These are phyloP conservation scores for Parazoanthus darwini DNA, from an alignment of 92 coral and sea anemone genomes.

Conservation along the genomic window DNA sequence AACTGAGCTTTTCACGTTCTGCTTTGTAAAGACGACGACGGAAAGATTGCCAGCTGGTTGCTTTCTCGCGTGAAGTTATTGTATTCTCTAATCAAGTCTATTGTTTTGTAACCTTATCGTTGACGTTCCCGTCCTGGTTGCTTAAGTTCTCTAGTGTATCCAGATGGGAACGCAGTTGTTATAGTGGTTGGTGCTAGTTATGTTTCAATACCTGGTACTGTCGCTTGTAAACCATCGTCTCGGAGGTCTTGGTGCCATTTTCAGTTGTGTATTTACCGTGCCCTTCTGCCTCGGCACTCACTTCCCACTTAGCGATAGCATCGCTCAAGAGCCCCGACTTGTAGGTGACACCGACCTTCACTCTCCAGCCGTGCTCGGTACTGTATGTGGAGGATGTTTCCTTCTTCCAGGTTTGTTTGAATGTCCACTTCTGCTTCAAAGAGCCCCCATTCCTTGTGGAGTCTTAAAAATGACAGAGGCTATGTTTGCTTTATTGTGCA, in stretches of 20 bases:
- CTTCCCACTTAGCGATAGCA: conserved; percentile 1
- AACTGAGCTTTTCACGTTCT: too few relatives aligned
- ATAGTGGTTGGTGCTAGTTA: too few relatives aligned
- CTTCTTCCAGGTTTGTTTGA: conserved; percentile 4
- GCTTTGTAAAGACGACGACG: too few relatives aligned
- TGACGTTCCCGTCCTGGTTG: too few relatives aligned
- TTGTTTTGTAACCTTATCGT: too few relatives aligned
- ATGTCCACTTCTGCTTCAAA: conserved; percentile 7
- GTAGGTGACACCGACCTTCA: background rate
- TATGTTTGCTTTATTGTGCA: too few relatives aligned
- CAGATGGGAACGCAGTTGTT: too few relatives aligned
- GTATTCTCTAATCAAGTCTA: too few relatives aligned
- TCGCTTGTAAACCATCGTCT: background rate
- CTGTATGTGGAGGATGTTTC: conserved; percentile 4
- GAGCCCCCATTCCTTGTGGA: conserved; percentile 16
- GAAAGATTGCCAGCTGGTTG: too few relatives aligned
- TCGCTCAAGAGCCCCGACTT: background rate
- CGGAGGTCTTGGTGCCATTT: background rate
- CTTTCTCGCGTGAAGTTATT: too few relatives aligned
- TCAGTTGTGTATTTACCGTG: background rate
- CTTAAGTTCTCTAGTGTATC: too few relatives aligned
- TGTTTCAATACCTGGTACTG: background rate
- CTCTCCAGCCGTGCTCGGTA: conserved; percentile 11
- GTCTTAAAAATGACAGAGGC: background rate
- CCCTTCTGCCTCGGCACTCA: background rate